phyloP scores from a whole-genome alignment of 2,888 invertebrate genomes.

The Crepidodera aurea region DNA sequence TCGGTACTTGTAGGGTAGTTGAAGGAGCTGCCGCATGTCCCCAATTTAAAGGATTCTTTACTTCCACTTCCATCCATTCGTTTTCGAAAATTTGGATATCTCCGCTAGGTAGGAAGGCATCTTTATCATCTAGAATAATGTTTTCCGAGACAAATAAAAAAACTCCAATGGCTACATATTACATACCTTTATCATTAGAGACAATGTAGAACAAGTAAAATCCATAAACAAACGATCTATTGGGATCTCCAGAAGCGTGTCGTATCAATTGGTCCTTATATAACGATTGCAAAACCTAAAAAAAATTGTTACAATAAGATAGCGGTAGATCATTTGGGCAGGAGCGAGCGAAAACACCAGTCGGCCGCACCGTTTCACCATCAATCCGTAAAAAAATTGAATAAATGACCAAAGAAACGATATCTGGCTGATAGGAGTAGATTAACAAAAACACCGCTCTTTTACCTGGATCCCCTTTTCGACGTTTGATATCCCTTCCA shows the following conservation, averaged over 20 bases:
- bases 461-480: constrained; percentile 68
- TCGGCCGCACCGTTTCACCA: too few relatives aligned
- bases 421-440: too few relatives aligned
- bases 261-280: constrained; percentile 83
- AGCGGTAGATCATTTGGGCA: too few relatives aligned
- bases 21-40: constrained; percentile 45
- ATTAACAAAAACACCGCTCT: too few relatives aligned
- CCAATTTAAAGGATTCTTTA: constrained; percentile 68
- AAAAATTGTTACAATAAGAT: too few relatives aligned
- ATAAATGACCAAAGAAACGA: too few relatives aligned
- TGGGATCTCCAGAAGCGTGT: constrained; percentile 88
- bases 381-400: too few relatives aligned
- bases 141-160: too few relatives aligned
- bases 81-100: constrained; percentile 86
- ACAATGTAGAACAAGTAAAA: constrained; percentile 92
- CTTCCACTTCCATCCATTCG: constrained; percentile 91
- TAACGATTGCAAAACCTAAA: constrained; percentile 67
- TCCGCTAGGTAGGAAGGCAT: constrained; percentile 73
- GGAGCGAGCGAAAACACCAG: too few relatives aligned
- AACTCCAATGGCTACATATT: too few relatives aligned
- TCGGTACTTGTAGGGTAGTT: constrained; percentile 50
- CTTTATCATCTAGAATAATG: constrained; percentile 62
- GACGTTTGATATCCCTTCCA: constrained; percentile 74
- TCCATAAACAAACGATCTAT: constrained; percentile 83
- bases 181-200: constrained; percentile 67